phyloP scores from a whole-genome alignment of 2,888 invertebrate genomes.

The Leucophenga maculata region DNA sequence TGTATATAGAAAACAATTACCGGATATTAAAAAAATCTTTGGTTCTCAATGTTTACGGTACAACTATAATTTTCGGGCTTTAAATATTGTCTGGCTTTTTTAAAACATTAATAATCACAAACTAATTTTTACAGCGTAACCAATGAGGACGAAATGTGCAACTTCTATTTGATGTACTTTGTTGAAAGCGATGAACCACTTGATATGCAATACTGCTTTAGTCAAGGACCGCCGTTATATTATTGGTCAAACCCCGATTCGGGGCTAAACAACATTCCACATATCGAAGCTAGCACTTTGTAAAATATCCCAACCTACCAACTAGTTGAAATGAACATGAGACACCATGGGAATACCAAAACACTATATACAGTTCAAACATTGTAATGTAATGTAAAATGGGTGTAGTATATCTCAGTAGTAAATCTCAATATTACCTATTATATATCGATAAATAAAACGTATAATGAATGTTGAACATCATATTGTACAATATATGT shows the following conservation, averaged over 20 bases:
- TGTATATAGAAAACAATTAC: too few species aligned
- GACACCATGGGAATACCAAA: constrained; percentile 38
- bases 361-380: neutral
- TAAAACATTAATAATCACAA: neutral
- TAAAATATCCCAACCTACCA: constrained; percentile 44
- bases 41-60: too few species aligned
- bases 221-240: constrained; percentile 86
- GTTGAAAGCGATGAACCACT: constrained; percentile 84
- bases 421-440: constrained; percentile 53
- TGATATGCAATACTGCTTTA: constrained; percentile 86
- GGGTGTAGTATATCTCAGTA: constrained; percentile 1
- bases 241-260: constrained; percentile 82
- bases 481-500: constrained; percentile 50
- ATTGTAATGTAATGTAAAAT: too few species aligned
- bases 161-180: constrained; percentile 95
- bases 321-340: neutral
- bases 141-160: constrained; percentile 94
- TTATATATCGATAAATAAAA: constrained; percentile 37
- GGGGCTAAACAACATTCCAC: constrained; percentile 83
- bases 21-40: too few species aligned
- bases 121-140: constrained; percentile 76
- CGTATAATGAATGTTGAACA: constrained; percentile 51
- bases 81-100: neutral
- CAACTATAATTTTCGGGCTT: too few species aligned
- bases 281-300: constrained; percentile 77